Conservation (phyloP, 53 echinoderm and acorn worm genomes). For the Echinarachnius parma region DNA sequence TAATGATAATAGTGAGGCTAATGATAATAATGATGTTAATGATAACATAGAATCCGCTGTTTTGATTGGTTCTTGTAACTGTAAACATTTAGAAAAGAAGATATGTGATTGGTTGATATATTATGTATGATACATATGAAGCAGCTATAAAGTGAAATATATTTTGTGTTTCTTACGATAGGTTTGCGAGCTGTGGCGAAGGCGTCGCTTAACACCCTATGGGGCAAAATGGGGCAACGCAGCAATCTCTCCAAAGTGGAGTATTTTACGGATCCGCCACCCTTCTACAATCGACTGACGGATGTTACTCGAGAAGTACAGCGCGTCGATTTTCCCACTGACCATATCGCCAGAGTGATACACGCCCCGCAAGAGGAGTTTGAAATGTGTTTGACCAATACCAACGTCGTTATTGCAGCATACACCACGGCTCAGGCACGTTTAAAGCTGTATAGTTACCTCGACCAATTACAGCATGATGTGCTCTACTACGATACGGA, state of each 20-base stretch:
- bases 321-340: constrained; percentile 6
- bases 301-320: not conserved
- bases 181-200: constrained; percentile 37
- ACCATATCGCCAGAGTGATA: constrained; percentile 10
- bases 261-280: not conserved
- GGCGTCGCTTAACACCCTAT: constrained; percentile 26
- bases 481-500: constrained; percentile 55
- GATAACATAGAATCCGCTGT: no score
- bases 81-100: no score
- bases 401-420: not conserved
- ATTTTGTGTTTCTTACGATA: no score
- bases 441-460: constrained; percentile 1
- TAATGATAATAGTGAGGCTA: no score
- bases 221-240: constrained; percentile 35
- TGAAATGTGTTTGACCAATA: not conserved
- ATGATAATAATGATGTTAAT: no score
- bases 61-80: no score
- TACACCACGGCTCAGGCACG: constrained; percentile 33
- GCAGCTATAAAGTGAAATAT: no score
- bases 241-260: constrained; percentile 7
- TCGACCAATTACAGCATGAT: constrained; percentile 6
- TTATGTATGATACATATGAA: no score
- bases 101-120: no score
- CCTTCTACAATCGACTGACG: not conserved
- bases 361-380: constrained; percentile 10